These are phyloP conservation scores for Leptinotarsa tumamoca DNA, from an alignment of 2,888 invertebrate species.

Conservation along the genomic window DNA sequence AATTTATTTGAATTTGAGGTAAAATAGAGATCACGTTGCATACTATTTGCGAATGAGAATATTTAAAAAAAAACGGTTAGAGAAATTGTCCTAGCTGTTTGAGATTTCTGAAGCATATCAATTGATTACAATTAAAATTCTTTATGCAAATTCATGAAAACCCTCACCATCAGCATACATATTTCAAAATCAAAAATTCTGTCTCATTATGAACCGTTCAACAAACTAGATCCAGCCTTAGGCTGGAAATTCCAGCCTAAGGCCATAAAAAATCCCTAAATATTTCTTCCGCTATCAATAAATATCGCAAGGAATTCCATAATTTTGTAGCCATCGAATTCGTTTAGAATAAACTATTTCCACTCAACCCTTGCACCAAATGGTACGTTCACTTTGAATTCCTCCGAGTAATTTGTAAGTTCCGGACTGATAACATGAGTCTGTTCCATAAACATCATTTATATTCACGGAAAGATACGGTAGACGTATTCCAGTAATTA, in stretches of 20 bases:
- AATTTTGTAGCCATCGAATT: slow-evolving; percentile 9
- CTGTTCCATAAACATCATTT: slow-evolving; percentile 38
- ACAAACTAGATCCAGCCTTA: background rate
- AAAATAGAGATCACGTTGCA: no score
- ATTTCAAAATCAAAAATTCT: background rate
- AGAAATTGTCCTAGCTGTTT: no score
- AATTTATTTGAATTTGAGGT: no score
- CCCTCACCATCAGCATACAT: no score
- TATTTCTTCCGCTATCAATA: slow-evolving; percentile 3
- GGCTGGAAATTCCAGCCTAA: background rate
- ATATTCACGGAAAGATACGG: slow-evolving; percentile 26
- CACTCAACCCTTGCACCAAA: slow-evolving; percentile 33
- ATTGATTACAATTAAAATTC: no score
- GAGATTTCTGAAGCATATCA: no score
- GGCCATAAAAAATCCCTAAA: background rate
- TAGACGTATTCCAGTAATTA: slow-evolving; percentile 18
- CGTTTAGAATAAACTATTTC: slow-evolving; percentile 7
- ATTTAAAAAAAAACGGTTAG: no score
- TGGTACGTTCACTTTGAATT: slow-evolving; percentile 32
- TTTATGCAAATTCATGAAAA: no score
- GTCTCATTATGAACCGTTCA: background rate
- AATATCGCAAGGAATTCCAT: slow-evolving; percentile 4
- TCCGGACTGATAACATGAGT: slow-evolving; percentile 35
- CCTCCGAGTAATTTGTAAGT: slow-evolving; percentile 37
- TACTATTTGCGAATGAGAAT: no score